Percentiles rank a stretch among this genome's conserved stretches.
phyloP scores from a whole-genome alignment of 2,888 invertebrate species.

The Rhamphomyia laevipes region DNA sequence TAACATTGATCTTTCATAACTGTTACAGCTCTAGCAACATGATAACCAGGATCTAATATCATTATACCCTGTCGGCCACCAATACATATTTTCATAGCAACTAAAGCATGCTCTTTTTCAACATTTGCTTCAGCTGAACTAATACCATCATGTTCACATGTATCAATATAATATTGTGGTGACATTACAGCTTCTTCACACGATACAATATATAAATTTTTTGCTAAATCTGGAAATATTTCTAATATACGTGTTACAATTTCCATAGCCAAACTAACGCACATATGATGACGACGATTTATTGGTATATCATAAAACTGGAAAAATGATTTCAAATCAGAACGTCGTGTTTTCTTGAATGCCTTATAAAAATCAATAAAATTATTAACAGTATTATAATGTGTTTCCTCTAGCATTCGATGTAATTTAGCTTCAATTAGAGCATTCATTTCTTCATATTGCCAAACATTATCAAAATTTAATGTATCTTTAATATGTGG shows the following conservation, averaged over 20 bases:
- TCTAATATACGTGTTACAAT: slow-evolving; percentile 56
- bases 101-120: slow-evolving; percentile 82
- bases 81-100: slow-evolving; percentile 60
- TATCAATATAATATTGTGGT: slow-evolving; percentile 46
- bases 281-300: slow-evolving; percentile 67
- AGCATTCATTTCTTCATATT: slow-evolving; percentile 69
- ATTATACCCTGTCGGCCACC: slow-evolving; percentile 63
- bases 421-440: slow-evolving; percentile 70
- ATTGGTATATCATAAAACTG: slow-evolving; percentile 68
- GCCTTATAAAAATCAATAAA: slow-evolving; percentile 57
- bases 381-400: slow-evolving; percentile 83
- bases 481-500: slow-evolving; percentile 38
- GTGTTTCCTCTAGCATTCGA: slow-evolving; percentile 67
- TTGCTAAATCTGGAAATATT: slow-evolving; percentile 54
- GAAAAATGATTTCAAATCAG: slow-evolving; percentile 58
- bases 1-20: slow-evolving; percentile 75
- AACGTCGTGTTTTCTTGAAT: slow-evolving; percentile 50
- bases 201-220: slow-evolving; percentile 62
- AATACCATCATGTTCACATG: slow-evolving; percentile 41
- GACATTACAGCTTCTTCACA: slow-evolving; percentile 74
- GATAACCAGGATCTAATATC: slow-evolving; percentile 84
- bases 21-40: slow-evolving; percentile 73
- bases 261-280: slow-evolving; percentile 79
- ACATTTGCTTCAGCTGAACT: slow-evolving; percentile 37
- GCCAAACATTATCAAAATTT: slow-evolving; percentile 37